Conservation (phyloP, 2,888 invertebrate species). For the Cerastis leucographa region DNA sequence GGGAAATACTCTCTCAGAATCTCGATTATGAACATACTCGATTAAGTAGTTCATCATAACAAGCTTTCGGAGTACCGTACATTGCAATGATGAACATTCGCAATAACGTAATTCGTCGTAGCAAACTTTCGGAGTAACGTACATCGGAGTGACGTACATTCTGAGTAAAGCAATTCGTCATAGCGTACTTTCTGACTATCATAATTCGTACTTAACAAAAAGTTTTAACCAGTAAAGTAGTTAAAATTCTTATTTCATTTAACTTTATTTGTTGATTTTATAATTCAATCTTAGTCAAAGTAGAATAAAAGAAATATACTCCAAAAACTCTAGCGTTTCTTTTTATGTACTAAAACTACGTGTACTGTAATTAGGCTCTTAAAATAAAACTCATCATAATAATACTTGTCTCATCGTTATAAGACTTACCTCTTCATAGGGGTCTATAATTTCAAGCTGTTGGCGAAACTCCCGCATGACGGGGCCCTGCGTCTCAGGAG, state of each 20-base stretch:
- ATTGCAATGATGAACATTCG: no score
- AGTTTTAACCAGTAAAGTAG: no score
- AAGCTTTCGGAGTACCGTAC: no score
- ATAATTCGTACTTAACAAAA: no score
- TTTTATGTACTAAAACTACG: background rate
- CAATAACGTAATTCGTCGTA: no score
- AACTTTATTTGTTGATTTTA: background rate
- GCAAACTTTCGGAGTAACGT: no score
- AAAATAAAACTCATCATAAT: background rate
- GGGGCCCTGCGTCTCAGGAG: conserved; percentile 60
- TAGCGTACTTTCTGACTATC: no score
- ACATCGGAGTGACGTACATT: no score
- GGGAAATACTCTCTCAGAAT: no score
- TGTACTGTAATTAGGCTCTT: background rate
- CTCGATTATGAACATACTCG: no score
- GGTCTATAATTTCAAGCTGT: conserved; percentile 76
- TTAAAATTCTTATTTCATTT: background rate
- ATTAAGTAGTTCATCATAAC: no score
- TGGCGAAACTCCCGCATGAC: conserved; percentile 63
- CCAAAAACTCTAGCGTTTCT: background rate
- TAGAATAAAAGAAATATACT: background rate
- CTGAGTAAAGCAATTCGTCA: no score
- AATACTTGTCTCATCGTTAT: background rate
- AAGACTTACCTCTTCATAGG: conserved; percentile 74
- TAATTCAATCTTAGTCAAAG: background rate